Conservation (phyloP, 2,113 vertebrate species). For the Cyprinodon variegatus region DNA sequence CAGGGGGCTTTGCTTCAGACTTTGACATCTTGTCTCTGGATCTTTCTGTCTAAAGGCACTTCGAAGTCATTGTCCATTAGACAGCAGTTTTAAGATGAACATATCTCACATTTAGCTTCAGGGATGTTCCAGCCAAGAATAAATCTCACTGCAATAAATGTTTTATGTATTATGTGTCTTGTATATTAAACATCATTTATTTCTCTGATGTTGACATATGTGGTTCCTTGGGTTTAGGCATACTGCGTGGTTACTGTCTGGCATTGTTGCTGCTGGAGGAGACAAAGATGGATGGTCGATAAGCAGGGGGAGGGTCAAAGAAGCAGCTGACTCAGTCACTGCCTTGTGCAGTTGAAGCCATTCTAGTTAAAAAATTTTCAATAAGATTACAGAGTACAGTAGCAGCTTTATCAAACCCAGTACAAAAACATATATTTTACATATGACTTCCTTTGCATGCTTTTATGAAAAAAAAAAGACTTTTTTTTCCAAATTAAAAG, state of each 20-base stretch:
- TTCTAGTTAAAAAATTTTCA: too few species aligned
- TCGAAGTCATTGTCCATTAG: constrained; percentile 20
- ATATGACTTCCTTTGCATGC: not conserved
- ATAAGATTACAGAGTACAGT: not conserved
- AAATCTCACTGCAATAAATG: not conserved
- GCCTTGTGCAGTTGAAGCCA: constrained; percentile 1
- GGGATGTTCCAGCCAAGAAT: not conserved
- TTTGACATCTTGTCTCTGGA: constrained; percentile 9
- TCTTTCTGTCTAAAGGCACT: constrained; percentile 21
- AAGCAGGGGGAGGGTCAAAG: constrained; percentile 36
- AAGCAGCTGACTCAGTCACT: constrained; percentile 33
- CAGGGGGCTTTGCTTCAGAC: constrained; percentile 7
- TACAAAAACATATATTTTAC: not conserved
- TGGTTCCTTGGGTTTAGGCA: not conserved
- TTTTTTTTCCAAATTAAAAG: too few species aligned
- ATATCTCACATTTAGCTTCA: not conserved
- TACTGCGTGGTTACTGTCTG: constrained; percentile 25
- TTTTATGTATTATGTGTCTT: constrained; percentile 6
- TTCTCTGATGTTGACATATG: not conserved
- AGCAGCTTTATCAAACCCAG: not conserved
- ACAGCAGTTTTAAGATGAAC: constrained; percentile 10
- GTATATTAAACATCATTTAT: not conserved
- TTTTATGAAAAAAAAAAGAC: not conserved
- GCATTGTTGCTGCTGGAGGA: constrained; percentile 15
- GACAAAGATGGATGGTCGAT: constrained; percentile 47